Conservation (phyloP, 2,888 invertebrate species). For the Nemoura dubitans region DNA sequence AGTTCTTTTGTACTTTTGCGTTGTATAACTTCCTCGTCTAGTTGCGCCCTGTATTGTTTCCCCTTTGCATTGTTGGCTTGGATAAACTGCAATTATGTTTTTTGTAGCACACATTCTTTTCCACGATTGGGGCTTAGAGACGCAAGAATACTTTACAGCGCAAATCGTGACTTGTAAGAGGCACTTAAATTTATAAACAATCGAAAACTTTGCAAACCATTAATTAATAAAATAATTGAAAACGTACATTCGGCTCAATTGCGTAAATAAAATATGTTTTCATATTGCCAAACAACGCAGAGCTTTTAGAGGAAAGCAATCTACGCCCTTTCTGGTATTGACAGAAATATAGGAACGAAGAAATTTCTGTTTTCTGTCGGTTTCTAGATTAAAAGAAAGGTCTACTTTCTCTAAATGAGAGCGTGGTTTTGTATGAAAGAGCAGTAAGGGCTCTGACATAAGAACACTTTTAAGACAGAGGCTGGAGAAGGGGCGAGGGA, state of each 20-base stretch:
- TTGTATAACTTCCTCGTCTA: neutral
- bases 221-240: neutral
- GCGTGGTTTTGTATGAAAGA: slow-evolving; percentile 19
- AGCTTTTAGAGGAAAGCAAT: neutral
- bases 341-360: neutral
- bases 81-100: neutral
- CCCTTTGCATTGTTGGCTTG: neutral
- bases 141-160: neutral
- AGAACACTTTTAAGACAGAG: slow-evolving; percentile 38
- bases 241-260: neutral
- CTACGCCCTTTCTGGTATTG: neutral
- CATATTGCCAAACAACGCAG: neutral
- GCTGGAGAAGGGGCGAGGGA: neutral
- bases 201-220: neutral
- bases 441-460: slow-evolving; percentile 36
- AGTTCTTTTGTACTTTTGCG: neutral
- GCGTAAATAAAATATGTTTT: neutral
- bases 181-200: neutral
- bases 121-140: neutral
- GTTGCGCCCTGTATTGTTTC: neutral
- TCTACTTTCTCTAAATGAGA: slow-evolving; percentile 23
- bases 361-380: neutral
- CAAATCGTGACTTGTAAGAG: neutral
- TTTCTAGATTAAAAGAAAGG: slow-evolving; percentile 20
- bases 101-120: neutral